Percentiles rank a stretch among this genome's conserved stretches.
Evolutionary conservation across 2,113 vertebrate species (phyloP).

Genomic region (Perognathus longimembris): DNA sequence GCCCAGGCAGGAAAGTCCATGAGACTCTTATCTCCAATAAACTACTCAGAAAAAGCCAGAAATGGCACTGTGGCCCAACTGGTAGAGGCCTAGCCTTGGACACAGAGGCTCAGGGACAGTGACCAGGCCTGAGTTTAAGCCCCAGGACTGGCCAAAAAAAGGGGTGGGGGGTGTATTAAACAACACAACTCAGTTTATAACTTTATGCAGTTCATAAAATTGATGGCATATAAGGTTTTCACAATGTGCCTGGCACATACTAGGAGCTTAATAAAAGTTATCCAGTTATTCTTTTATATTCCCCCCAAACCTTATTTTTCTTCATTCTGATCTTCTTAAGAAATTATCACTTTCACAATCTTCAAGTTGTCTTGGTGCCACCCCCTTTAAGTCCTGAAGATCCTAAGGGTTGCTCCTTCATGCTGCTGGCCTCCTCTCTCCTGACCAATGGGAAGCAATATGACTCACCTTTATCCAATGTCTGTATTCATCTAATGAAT

Average conservation of each 20-base stretch:
- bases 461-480: background rate
- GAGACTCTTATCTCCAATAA: no score
- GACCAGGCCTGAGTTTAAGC: no score
- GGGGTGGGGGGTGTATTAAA: background rate
- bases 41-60: no score
- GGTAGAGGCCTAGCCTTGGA: no score
- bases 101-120: no score
- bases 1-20: no score
- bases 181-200: background rate
- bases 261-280: constrained; percentile 40
- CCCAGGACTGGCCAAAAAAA: no score
- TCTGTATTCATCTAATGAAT: background rate
- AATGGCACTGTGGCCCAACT: no score
- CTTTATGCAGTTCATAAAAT: background rate
- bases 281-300: background rate
- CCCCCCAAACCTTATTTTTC: background rate
- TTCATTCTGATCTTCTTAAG: background rate
- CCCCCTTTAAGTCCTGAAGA: background rate
- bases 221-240: background rate
- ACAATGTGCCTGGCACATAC: background rate
- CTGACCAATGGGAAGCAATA: background rate
- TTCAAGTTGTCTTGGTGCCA: background rate
- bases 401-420: background rate
- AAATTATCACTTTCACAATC: background rate
- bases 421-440: background rate